These are phyloP conservation scores for Electrona antarctica DNA, from an alignment of 2,113 vertebrate species.

Conservation along the genomic window DNA sequence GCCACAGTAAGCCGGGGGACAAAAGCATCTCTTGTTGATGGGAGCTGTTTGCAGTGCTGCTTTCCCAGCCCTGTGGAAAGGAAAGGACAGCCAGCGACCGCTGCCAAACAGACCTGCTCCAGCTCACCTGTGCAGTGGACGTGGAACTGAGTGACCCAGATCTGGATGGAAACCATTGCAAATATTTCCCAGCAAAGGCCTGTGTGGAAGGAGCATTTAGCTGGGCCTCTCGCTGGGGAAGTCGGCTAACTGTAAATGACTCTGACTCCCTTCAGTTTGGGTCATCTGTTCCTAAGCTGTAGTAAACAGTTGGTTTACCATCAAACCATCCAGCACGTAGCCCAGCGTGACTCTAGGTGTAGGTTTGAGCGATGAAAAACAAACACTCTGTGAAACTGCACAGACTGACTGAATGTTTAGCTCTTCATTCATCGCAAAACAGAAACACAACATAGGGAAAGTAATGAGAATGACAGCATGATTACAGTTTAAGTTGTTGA, in stretches of 20 bases:
- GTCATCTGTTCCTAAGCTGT: slow-evolving; percentile 71
- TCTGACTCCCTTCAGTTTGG: slow-evolving; percentile 64
- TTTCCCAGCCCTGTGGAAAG: slow-evolving; percentile 74
- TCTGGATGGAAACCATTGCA: slow-evolving; percentile 79
- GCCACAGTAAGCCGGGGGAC: slow-evolving; percentile 53
- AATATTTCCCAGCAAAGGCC: slow-evolving; percentile 76
- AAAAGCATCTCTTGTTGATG: slow-evolving; percentile 78
- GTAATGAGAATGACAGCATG: slow-evolving; percentile 1
- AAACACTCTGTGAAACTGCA: slow-evolving; percentile 17
- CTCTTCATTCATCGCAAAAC: not conserved
- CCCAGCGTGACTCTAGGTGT: slow-evolving; percentile 28
- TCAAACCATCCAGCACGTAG: slow-evolving; percentile 38
- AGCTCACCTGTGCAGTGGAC: slow-evolving; percentile 77
- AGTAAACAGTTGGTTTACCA: slow-evolving; percentile 66
- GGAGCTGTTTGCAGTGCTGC: slow-evolving; percentile 68
- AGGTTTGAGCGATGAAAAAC: slow-evolving; percentile 8
- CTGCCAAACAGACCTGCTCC: slow-evolving; percentile 76
- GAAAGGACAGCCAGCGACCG: slow-evolving; percentile 71
- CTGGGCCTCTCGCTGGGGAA: slow-evolving; percentile 67
- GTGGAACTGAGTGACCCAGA: slow-evolving; percentile 73
- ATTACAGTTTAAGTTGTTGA: slow-evolving; percentile 45
- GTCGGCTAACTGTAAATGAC: slow-evolving; percentile 75
- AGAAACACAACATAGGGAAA: slow-evolving; percentile 6
- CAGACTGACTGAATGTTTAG: slow-evolving; percentile 5
- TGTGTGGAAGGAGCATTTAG: slow-evolving; percentile 72